Evolutionary conservation across 2,113 vertebrate genomes (phyloP).

Genomic region (Aleadryas rufinucha): DNA sequence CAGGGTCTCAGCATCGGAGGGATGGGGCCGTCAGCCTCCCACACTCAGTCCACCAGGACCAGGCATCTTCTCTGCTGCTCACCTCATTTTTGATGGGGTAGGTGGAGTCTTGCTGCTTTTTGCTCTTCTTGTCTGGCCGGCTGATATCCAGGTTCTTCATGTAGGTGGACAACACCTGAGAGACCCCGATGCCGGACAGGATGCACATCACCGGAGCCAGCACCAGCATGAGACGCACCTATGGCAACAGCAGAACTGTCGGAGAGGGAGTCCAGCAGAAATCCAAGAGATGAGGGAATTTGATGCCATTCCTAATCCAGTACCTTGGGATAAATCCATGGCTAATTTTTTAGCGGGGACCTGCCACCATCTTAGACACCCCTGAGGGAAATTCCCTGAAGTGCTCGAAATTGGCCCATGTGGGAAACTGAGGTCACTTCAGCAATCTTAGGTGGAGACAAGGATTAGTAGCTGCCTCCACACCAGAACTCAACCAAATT

Average conservation of each 20-base stretch:
- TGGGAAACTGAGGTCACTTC: neutral
- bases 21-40: fast-evolving
- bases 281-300: neutral
- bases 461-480: neutral
- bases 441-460: neutral
- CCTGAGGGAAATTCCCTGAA: fast-evolving
- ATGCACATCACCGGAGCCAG: conserved; percentile 98
- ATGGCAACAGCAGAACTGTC: neutral
- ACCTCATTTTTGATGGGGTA: conserved; percentile 99
- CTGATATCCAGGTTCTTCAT: conserved; percentile 99
- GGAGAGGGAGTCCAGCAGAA: neutral
- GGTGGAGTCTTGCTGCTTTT: conserved; percentile 95
- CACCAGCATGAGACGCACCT: conserved; percentile 98
- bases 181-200: conserved; percentile 95
- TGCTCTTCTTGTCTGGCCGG: conserved; percentile 92
- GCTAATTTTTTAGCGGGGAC: neutral
- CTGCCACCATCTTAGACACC: neutral
- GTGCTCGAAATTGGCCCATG: neutral
- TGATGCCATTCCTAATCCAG: neutral
- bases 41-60: fast-evolving
- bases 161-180: conserved; percentile 95
- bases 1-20: fast-evolving
- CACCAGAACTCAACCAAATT: neutral
- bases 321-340: fast-evolving
- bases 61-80: neutral